Base-by-base conservation (phyloP, 2,797 vertebrate species). In the Galaxias olidus region DNA sequence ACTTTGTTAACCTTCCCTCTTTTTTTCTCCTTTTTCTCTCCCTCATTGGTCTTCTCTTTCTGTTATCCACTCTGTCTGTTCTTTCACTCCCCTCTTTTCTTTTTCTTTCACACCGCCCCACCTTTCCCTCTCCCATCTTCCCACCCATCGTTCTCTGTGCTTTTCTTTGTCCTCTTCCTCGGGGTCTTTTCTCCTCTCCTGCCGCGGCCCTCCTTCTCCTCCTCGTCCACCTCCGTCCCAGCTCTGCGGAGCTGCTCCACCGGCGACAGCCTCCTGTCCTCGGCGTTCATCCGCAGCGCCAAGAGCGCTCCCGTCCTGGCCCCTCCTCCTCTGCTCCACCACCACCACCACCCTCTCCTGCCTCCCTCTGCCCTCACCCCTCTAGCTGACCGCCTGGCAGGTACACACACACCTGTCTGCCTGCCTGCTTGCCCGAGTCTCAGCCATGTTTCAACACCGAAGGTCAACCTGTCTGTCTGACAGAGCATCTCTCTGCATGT, bases 271-370 rank as follows among this genome's bases (percentile, higher is more conserved):
- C 94, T 97, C 93, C 95, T 98, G 90, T 96, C 97, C 94, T 97
- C 96, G 89, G 95, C 96, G 93, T 98, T 96, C 98, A 98, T 99
- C 92, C 97, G 97, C 95, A 99, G 96, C 90, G 97, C 96, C 95
- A 99, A 99, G 97, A 99, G 98, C 94, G 98, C 98, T 93, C 97
- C 98, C 90, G 94, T 98, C 94, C 96, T 99, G 95, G 95, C 97
- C 91, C 98, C 97, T 83, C 94, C 96, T 94, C 87, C 87, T 89
- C 87, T 88, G 68, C 89, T 86, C 66, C 84, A 41, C 63, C 44
- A 63, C 65, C 86, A 90, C 81, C 87, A 88, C 94, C 97, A 98
- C 95, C 95, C 97, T 94, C 96, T 96, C 94, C 97, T 98, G 93
- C 93, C 94, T 93, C 93, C 94, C 91, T 93, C 94, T 94, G 93